Conservation (phyloP, 2,113 vertebrate genomes). For the Lampris incognitus region DNA sequence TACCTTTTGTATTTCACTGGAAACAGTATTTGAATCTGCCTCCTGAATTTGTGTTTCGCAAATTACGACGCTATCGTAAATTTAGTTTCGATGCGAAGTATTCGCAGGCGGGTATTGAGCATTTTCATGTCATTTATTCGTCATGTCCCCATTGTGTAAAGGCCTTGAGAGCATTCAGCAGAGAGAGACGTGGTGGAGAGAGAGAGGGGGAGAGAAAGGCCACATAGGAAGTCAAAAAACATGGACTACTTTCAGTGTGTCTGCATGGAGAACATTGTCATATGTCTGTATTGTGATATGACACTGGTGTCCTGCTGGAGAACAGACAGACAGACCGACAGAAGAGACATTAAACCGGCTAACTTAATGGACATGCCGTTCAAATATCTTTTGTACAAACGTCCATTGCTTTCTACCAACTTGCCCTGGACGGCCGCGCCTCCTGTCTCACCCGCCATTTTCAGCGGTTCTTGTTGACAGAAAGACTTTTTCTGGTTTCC, state of each 20-base stretch:
- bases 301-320: neutral
- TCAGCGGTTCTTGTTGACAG: conserved; percentile 42
- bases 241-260: conserved; percentile 15
- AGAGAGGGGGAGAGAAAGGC: neutral
- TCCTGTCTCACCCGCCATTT: conserved; percentile 64
- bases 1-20: too few species aligned
- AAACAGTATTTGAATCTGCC: too few species aligned
- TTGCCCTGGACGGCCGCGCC: conserved; percentile 48
- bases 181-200: conserved; percentile 3
- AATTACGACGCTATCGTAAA: too few species aligned
- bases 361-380: conserved; percentile 47
- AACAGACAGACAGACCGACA: conserved; percentile 9
- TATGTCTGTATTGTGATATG: neutral
- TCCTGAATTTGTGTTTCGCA: too few species aligned
- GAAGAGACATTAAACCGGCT: conserved; percentile 19
- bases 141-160: too few species aligned
- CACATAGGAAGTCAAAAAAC: conserved; percentile 15
- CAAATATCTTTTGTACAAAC: conserved; percentile 39
- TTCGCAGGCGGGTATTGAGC: too few species aligned
- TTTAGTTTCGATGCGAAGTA: too few species aligned
- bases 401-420: conserved; percentile 42
- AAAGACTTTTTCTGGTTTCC: conserved; percentile 15
- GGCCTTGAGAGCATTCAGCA: too few species aligned
- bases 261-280: conserved; percentile 10
- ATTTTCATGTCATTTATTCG: too few species aligned